A percentile compares a stretch with the other conserved stretches of the same genome.
Evolutionary conservation across 92 coral and sea anemone species (phyloP).

Genomic region (Muricea muricata): DNA sequence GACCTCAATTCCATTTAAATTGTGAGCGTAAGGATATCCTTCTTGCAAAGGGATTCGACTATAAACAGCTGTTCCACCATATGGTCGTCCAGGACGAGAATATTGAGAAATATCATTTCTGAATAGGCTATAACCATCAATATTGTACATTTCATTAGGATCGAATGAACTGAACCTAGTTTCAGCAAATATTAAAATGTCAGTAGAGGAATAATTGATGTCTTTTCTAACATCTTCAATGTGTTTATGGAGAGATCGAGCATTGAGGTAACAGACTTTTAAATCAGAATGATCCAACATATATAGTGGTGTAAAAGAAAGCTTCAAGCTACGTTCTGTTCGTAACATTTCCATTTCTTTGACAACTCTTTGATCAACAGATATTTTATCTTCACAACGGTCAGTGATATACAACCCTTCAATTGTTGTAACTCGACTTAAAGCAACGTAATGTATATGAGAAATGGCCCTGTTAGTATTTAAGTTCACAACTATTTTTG

Average conservation of each 20-base stretch:
- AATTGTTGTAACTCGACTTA: conserved; percentile 76
- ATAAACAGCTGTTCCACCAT: conserved; percentile 62
- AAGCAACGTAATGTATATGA: conserved; percentile 78
- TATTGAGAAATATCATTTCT: conserved; percentile 61
- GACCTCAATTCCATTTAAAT: conserved; percentile 60
- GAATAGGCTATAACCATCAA: conserved; percentile 65
- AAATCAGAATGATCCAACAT: background rate
- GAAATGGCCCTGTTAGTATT: conserved; percentile 64
- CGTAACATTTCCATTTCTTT: conserved; percentile 22
- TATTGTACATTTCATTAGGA: conserved; percentile 1
- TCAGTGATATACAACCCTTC: conserved; percentile 69
- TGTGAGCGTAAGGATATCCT: conserved; percentile 50
- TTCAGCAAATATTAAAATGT: background rate
- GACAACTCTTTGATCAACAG: conserved; percentile 30
- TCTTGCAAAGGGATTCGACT: conserved; percentile 49
- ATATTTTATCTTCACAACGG: conserved; percentile 74
- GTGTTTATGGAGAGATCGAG: conserved; percentile 27
- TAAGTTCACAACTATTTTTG: conserved; percentile 66
- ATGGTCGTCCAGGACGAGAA: conserved; percentile 44
- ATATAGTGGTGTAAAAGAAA: conserved; percentile 25
- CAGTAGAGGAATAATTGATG: conserved; percentile 9
- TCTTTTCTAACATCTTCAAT: conserved; percentile 29
- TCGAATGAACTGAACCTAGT: background rate
- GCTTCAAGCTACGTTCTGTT: conserved; percentile 11
- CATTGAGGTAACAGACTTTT: conserved; percentile 29